phyloP scores from a whole-genome alignment of 2,113 vertebrate genomes.

The Hippocampus comes region DNA sequence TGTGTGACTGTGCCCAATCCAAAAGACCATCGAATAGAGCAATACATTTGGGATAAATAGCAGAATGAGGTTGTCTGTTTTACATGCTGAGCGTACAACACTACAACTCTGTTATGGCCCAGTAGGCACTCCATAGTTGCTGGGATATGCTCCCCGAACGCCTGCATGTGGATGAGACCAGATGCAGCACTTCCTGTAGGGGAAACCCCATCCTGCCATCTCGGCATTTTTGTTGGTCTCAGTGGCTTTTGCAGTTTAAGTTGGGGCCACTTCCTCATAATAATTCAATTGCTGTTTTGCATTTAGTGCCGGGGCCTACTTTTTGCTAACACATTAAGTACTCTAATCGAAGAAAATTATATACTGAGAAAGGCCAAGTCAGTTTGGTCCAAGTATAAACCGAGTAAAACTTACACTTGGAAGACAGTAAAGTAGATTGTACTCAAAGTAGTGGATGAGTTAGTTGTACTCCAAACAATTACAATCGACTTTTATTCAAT shows the following conservation, averaged over 20 bases:
- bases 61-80: constrained; percentile 33
- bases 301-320: background rate
- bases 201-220: constrained; percentile 53
- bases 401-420: too few species aligned
- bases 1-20: constrained; percentile 15
- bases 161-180: constrained; percentile 37
- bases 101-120: constrained; percentile 45
- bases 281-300: background rate
- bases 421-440: background rate
- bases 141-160: constrained; percentile 21
- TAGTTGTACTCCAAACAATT: too few species aligned
- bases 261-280: constrained; percentile 19
- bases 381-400: too few species aligned
- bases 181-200: constrained; percentile 52
- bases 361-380: too few species aligned
- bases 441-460: too few species aligned
- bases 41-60: constrained; percentile 21
- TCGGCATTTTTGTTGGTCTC: constrained; percentile 31
- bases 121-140: constrained; percentile 36
- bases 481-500: too few species aligned
- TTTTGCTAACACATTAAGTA: constrained; percentile 1
- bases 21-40: constrained; percentile 53
- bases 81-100: constrained; percentile 51
- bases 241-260: constrained; percentile 26
- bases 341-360: too few species aligned